Evolutionary conservation across 2,888 invertebrate genomes (phyloP).

Genomic region (Rhabditoides inermis): DNA sequence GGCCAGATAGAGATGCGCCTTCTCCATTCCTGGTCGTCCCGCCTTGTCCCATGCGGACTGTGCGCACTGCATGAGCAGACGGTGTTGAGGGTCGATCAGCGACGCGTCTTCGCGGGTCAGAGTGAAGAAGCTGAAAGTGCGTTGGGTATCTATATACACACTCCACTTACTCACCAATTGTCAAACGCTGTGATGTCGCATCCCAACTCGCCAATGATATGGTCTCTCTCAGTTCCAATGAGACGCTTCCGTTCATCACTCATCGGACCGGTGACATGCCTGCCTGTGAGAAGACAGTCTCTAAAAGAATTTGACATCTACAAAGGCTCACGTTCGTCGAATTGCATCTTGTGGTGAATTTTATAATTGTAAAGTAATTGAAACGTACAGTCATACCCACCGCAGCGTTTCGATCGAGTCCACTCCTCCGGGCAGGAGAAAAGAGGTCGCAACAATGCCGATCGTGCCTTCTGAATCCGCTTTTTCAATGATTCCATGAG

Average conservation of each 20-base stretch:
- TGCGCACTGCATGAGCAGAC: slow-evolving; percentile 77
- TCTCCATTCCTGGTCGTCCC: slow-evolving; percentile 14
- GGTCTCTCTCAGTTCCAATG: slow-evolving; percentile 12
- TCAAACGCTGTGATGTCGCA: slow-evolving; percentile 23
- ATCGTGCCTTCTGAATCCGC: no score
- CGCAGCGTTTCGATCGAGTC: no score
- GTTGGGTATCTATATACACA: no score
- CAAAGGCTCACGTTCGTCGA: no score
- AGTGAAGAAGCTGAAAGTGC: slow-evolving; percentile 24
- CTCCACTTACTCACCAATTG: no score
- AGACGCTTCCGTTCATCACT: slow-evolving; percentile 15
- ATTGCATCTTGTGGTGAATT: no score
- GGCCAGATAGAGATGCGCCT: slow-evolving; percentile 19
- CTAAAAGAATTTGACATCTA: no score
- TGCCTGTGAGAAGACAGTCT: slow-evolving; percentile 18
- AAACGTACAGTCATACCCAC: no score
- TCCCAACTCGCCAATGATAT: slow-evolving; percentile 18
- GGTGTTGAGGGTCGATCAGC: slow-evolving; percentile 77
- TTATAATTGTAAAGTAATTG: no score
- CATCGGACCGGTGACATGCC: slow-evolving; percentile 10
- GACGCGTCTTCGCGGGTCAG: slow-evolving; percentile 14
- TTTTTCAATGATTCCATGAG: no score
- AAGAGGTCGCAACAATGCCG: no score
- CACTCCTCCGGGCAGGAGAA: no score
- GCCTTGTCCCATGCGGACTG: slow-evolving; percentile 68